Percentiles rank a stretch among this genome's conserved stretches.
phyloP scores from a whole-genome alignment of 2,888 invertebrate genomes.

The Rhingia rostrata region DNA sequence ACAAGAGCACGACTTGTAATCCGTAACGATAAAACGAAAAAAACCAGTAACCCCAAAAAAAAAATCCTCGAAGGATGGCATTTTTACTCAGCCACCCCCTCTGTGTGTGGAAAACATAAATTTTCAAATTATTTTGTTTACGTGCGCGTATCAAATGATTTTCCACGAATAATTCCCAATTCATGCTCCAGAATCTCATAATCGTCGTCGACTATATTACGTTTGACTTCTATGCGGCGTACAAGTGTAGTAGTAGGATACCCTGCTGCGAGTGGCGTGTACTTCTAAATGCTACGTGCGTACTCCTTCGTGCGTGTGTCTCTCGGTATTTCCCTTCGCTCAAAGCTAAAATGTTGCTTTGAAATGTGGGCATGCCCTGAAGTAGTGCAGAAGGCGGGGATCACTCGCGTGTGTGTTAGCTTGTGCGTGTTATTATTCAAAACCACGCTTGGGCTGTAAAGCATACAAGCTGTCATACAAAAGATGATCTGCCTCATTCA shows the following conservation, averaged over 20 bases:
- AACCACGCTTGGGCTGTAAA: slow-evolving; percentile 64
- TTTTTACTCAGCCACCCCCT: slow-evolving; percentile 42
- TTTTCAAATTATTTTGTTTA: slow-evolving; percentile 65
- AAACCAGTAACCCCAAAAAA: neutral
- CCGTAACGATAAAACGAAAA: neutral
- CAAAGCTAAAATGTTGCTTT: slow-evolving; percentile 23
- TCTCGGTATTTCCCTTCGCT: slow-evolving; percentile 13
- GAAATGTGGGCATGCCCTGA: slow-evolving; percentile 6
- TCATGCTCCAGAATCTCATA: slow-evolving; percentile 61
- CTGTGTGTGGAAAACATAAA: slow-evolving; percentile 47
- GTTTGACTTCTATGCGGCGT: slow-evolving; percentile 46
- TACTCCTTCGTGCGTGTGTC: slow-evolving; percentile 22
- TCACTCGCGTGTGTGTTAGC: neutral
- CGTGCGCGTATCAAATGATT: slow-evolving; percentile 64
- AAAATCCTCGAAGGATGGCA: slow-evolving; percentile 12
- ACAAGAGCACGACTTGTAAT: neutral
- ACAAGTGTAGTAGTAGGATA: neutral
- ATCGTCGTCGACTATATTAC: slow-evolving; percentile 59
- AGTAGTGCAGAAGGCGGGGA: neutral
- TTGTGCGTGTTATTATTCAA: slow-evolving; percentile 70
- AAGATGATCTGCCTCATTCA: slow-evolving; percentile 70
- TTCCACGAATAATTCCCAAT: slow-evolving; percentile 58
- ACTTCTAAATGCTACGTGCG: slow-evolving; percentile 58
- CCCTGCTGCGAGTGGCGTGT: slow-evolving; percentile 8
- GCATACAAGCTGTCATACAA: slow-evolving; percentile 55